Percentiles rank a stretch among this genome's conserved stretches.
phyloP scores from a whole-genome alignment of 2,797 vertebrate species.

The Furcifer pardalis region DNA sequence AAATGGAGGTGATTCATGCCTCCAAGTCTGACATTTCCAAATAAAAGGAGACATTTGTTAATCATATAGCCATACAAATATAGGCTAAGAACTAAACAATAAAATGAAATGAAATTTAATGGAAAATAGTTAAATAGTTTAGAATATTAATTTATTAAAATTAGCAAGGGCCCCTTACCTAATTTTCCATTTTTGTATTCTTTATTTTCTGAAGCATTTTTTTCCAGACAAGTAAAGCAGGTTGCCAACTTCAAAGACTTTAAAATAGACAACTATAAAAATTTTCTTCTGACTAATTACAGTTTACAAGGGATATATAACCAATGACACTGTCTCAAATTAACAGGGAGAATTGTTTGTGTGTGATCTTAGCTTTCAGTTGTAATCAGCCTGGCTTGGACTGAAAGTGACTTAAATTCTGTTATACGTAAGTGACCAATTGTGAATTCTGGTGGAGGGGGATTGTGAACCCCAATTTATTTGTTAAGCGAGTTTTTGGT shows the following conservation, averaged over 20 bases:
- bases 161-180: neutral
- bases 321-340: slow-evolving; percentile 37
- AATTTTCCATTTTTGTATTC: slow-evolving; percentile 37
- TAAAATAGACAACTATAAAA: neutral
- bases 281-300: neutral
- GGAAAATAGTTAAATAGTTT: neutral
- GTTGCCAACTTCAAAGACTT: neutral
- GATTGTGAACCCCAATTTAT: too few species aligned
- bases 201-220: slow-evolving; percentile 39
- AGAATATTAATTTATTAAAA: neutral
- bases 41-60: slow-evolving; percentile 53
- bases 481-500: too few species aligned
- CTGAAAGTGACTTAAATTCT: neutral
- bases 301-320: slow-evolving; percentile 31
- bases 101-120: neutral
- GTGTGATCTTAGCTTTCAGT: neutral
- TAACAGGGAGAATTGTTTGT: slow-evolving; percentile 44
- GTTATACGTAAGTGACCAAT: neutral
- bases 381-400: neutral
- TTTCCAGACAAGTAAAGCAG: neutral
- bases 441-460: too few species aligned
- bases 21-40: neutral
- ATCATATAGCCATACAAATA: neutral
- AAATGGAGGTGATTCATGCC: slow-evolving; percentile 50
- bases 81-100: neutral